Conservation (phyloP, 2,888 invertebrate genomes). For the Lissocephala sabroskyi region DNA sequence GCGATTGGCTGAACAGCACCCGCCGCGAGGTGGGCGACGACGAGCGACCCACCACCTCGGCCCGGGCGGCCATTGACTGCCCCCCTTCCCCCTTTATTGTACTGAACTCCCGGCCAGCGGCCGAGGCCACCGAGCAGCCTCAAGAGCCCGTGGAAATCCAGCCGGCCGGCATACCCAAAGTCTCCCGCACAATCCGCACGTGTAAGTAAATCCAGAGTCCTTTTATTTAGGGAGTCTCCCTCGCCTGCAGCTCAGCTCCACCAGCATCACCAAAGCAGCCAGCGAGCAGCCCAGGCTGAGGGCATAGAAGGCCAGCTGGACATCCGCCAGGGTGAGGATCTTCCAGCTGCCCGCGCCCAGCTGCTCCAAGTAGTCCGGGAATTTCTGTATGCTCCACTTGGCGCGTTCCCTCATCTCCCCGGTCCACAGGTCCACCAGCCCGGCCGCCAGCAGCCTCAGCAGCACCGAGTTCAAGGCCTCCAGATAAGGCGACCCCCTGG, state of each 20-base stretch:
- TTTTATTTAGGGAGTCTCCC: neutral
- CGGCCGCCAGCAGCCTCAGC: constrained; percentile 59
- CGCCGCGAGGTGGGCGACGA: constrained; percentile 35
- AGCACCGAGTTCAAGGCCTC: constrained; percentile 60
- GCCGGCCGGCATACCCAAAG: too few species aligned
- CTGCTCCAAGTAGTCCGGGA: constrained; percentile 40
- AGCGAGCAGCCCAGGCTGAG: constrained; percentile 59
- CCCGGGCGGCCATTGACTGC: too few species aligned
- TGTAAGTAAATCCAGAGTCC: constrained; percentile 22
- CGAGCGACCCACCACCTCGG: constrained; percentile 55
- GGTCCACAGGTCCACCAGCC: constrained; percentile 69
- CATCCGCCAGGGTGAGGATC: constrained; percentile 63
- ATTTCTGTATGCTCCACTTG: constrained; percentile 47
- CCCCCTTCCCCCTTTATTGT: too few species aligned
- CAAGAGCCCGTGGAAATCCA: too few species aligned
- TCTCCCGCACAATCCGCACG: too few species aligned
- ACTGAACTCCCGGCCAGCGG: too few species aligned
- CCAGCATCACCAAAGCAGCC: constrained; percentile 28
- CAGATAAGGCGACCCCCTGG: constrained; percentile 63
- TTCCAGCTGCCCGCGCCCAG: constrained; percentile 55
- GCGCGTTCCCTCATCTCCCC: constrained; percentile 57
- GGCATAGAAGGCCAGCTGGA: constrained; percentile 70
- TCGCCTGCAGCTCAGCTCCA: too few species aligned
- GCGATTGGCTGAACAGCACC: constrained; percentile 51
- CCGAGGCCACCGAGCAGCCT: too few species aligned